phyloP scores from a whole-genome alignment of 2,797 vertebrate genomes.

The Psittacula derbiana region DNA sequence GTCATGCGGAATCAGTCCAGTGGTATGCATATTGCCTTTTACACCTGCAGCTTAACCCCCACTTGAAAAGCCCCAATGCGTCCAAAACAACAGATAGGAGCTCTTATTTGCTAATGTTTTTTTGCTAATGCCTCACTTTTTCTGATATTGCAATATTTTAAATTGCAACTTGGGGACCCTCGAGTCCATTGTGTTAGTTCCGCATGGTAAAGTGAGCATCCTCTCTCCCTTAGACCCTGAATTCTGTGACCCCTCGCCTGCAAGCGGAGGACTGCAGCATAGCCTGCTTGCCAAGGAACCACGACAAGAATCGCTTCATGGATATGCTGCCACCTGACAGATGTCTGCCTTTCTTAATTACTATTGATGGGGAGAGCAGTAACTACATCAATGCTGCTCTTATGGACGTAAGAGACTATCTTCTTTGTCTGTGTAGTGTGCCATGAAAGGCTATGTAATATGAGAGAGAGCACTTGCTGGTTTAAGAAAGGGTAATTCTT shows the following conservation, averaged over 20 bases:
- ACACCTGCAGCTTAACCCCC: background rate
- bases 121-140: background rate
- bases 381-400: constrained; percentile 97
- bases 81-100: background rate
- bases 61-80: background rate
- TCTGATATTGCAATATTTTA: background rate
- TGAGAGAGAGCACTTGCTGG: background rate
- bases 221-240: constrained; percentile 86
- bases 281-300: constrained; percentile 96
- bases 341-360: constrained; percentile 99
- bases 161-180: background rate
- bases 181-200: background rate
- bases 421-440: constrained; percentile 52
- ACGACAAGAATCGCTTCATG: constrained; percentile 99
- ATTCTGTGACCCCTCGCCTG: constrained; percentile 97
- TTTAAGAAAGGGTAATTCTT: constrained; percentile 39
- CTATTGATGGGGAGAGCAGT: constrained; percentile 98
- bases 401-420: constrained; percentile 85
- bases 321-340: constrained; percentile 97
- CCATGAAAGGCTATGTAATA: constrained; percentile 19
- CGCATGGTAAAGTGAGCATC: background rate
- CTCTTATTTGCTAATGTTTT: background rate
- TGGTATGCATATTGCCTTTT: background rate
- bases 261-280: constrained; percentile 99
- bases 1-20: background rate